These are phyloP conservation scores for Macrophya annulata DNA, from an alignment of 2,888 invertebrate species.

Conservation along the genomic window DNA sequence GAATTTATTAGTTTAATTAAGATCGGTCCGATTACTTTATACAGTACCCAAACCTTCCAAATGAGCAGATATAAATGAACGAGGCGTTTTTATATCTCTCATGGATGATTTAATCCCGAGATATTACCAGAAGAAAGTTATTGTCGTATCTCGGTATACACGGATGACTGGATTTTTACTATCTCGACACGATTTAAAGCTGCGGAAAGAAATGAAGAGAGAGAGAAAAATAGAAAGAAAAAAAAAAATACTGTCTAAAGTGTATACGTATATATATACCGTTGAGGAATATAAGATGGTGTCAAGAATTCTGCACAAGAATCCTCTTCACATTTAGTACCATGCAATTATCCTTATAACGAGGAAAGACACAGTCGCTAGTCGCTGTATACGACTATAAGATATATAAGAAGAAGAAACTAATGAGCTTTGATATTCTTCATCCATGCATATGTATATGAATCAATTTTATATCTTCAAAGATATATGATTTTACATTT, in stretches of 20 bases:
- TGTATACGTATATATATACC: neutral
- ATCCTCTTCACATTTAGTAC: neutral
- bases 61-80: neutral
- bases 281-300: neutral
- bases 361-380: neutral
- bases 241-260: too few species aligned
- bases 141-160: neutral
- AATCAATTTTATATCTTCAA: neutral
- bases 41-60: too few species aligned
- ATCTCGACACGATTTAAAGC: neutral
- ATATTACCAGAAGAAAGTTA: neutral
- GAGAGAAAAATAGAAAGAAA: too few species aligned
- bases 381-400: too few species aligned
- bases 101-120: slow-evolving; percentile 33
- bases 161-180: neutral
- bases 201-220: neutral
- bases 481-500: neutral
- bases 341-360: neutral
- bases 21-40: neutral
- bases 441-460: neutral
- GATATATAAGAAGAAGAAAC: too few species aligned
- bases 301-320: neutral
- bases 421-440: slow-evolving; percentile 2
- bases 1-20: neutral
- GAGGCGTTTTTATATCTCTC: slow-evolving; percentile 26